A percentile compares a stretch with the other conserved stretches of the same genome.
phyloP scores from a whole-genome alignment of 2,113 vertebrate species.

The Rhombomys opimus region DNA sequence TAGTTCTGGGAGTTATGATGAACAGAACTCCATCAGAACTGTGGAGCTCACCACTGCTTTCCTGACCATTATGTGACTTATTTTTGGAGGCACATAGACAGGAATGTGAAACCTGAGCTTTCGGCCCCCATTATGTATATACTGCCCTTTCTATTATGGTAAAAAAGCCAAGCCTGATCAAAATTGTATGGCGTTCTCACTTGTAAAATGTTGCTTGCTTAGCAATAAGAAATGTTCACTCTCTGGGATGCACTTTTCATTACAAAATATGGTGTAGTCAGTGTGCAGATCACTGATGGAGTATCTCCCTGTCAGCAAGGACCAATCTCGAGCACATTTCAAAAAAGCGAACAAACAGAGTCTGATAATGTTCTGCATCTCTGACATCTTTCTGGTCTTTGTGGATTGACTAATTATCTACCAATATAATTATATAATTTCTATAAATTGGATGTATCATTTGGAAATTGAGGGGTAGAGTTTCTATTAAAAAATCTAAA shows the following conservation, averaged over 20 bases:
- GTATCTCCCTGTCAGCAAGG: background rate
- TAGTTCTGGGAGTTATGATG: background rate
- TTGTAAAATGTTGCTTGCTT: constrained; percentile 18
- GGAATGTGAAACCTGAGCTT: background rate
- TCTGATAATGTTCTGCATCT: background rate
- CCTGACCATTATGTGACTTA: background rate
- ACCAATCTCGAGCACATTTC: background rate
- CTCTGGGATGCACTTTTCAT: background rate
- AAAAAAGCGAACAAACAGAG: background rate
- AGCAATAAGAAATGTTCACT: background rate
- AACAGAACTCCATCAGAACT: constrained; percentile 35
- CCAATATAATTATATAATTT: background rate
- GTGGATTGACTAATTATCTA: background rate
- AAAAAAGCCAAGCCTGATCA: constrained; percentile 19
- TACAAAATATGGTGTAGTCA: background rate
- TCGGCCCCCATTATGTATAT: background rate
- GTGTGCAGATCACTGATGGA: background rate
- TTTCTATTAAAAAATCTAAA: background rate
- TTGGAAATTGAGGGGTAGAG: background rate
- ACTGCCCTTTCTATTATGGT: background rate
- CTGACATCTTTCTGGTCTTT: background rate
- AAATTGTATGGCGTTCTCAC: background rate
- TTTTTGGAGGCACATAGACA: background rate
- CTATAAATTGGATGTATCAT: background rate
- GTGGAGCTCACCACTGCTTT: background rate